A percentile compares a stretch with the other conserved stretches of the same genome.
phyloP scores from a whole-genome alignment of 2,113 vertebrate species.

The Cheilinus undulatus region DNA sequence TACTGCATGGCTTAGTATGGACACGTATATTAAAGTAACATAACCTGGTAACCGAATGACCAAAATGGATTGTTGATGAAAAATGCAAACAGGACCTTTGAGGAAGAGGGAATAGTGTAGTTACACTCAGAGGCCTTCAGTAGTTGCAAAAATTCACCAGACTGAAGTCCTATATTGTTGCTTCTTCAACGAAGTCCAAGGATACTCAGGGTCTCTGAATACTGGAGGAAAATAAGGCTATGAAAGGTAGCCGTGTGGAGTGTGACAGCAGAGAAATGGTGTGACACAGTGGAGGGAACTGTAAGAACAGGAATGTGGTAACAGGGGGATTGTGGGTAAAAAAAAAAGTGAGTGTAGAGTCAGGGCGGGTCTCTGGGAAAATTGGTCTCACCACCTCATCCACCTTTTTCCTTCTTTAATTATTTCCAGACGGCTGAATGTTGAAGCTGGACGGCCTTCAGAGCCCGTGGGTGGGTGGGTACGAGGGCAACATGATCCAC shows the following conservation, averaged over 20 bases:
- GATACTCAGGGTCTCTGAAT: neutral
- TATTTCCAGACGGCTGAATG: neutral
- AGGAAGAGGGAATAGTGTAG: no score
- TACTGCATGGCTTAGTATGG: no score
- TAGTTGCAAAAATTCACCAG: no score
- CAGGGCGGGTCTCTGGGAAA: neutral
- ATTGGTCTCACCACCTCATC: neutral
- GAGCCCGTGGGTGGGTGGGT: neutral
- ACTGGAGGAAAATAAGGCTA: neutral
- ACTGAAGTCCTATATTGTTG: no score
- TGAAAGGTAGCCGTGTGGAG: neutral
- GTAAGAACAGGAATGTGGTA: neutral
- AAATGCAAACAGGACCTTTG: no score
- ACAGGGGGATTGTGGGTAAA: neutral
- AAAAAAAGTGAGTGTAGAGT: neutral
- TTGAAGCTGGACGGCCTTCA: neutral
- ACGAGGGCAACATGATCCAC: neutral
- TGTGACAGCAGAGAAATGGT: neutral
- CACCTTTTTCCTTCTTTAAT: conserved; percentile 1
- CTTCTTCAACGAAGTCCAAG: no score
- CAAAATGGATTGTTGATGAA: no score
- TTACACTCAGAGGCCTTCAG: no score
- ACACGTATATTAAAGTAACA: no score
- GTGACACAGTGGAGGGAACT: neutral
- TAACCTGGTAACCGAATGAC: no score